Conservation (phyloP, 2,888 invertebrate species). For the Petrolisthes manimaculis region DNA sequence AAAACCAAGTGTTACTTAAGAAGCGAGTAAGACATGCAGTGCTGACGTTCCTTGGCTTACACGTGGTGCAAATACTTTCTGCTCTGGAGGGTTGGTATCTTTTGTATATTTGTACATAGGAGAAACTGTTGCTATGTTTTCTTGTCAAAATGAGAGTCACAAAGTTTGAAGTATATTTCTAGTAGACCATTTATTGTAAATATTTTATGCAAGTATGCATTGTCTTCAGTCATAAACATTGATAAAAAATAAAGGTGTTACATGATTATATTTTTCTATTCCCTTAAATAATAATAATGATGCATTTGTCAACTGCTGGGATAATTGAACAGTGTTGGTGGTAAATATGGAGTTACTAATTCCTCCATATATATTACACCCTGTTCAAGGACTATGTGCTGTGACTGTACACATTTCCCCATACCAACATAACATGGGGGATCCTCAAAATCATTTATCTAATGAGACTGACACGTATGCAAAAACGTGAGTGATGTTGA, state of each 20-base stretch:
- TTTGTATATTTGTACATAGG: conserved; percentile 62
- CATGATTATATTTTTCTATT: conserved; percentile 13
- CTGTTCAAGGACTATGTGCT: too few relatives aligned
- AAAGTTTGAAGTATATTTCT: conserved; percentile 64
- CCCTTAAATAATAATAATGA: neutral
- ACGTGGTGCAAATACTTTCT: conserved; percentile 58
- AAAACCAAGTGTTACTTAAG: conserved; percentile 49
- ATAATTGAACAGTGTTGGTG: too few relatives aligned
- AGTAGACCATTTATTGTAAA: conserved; percentile 63
- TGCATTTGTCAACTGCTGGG: too few relatives aligned
- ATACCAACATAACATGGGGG: too few relatives aligned
- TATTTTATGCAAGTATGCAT: conserved; percentile 63
- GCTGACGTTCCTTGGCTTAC: conserved; percentile 54
- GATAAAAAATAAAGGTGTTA: conserved; percentile 60
- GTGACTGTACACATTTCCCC: too few relatives aligned
- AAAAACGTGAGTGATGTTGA: too few relatives aligned
- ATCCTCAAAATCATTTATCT: too few relatives aligned
- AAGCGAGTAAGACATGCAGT: conserved; percentile 28
- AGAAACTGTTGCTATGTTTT: conserved; percentile 62
- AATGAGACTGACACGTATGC: too few relatives aligned
- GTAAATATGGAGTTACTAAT: too few relatives aligned
- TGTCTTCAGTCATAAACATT: conserved; percentile 59
- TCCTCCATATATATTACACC: too few relatives aligned
- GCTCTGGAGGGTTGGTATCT: conserved; percentile 58
- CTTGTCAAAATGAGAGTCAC: conserved; percentile 63